Base-by-base conservation (phyloP, 1,140 invertebrate species). In the Oncopodura yosiiana region DNA sequence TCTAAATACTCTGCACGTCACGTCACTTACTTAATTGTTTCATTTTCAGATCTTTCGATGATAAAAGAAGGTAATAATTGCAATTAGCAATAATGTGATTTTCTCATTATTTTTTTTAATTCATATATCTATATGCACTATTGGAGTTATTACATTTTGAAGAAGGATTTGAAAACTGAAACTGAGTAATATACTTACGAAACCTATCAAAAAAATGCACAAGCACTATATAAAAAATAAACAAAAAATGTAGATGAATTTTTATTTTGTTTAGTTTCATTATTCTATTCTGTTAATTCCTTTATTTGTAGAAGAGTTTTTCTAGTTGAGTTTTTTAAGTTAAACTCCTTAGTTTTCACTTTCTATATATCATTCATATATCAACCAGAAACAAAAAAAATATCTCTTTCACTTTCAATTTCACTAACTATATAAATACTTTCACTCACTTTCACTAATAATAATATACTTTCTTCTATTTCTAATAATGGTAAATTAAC, bases 401-500 rank as follows among this genome's bases (percentile, higher is more conserved):
- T 49, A 14, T 36, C 32, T 36, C 46, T 49, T 49, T 49, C 46
- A 49, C 14, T 18, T 6, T 39, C 19, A 8, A 14, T 6, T 18
- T 18, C 8, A 39, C 38, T 18, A 9, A 8, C n/a, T 34, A 9
- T 34, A 34, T 9, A n/a, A 9, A n/a, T 34, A 8, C 32, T 9
- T 9, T 34, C 8, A 9, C 32, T n/a, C 8, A 34, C n/a, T 34
- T 34, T 9, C n/a, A 8, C 32, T 9, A 8, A 34, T 8, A 9
- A 9, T 34, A 8, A 34, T 8, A 34, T 34, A n/a, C 32, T 41
- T 53, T 52, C 38, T 42, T 29, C 24, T 42, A 34, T 53, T 11
- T 26, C 3, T 24, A 9, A 39, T 27, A 38, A 49, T 49, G 46
- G 34, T 30, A 49, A 49, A 49, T 49, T 49, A 49, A 49, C 46